phyloP scores from a whole-genome alignment of 2,797 vertebrate species.

The Thalassophryne amazonica region DNA sequence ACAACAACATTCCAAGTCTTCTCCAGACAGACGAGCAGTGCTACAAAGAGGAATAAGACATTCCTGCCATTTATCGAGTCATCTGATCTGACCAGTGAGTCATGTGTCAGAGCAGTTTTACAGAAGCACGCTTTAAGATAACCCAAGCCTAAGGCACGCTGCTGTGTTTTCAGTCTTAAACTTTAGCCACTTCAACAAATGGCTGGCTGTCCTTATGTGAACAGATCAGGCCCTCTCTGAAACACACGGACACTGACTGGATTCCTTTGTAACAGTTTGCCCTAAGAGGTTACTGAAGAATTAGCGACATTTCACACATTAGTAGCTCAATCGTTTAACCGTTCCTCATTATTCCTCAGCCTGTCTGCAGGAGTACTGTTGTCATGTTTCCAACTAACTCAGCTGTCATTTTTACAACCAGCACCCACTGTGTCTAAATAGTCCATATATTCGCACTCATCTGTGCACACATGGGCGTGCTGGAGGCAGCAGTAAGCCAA shows the following conservation, averaged over 20 bases:
- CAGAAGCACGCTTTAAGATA: constrained; percentile 46
- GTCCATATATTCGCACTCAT: too few species aligned
- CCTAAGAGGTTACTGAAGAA: not conserved
- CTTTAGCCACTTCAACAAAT: constrained; percentile 3
- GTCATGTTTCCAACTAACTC: too few species aligned
- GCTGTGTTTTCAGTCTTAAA: constrained; percentile 5
- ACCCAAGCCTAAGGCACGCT: constrained; percentile 10
- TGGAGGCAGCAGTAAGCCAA: too few species aligned
- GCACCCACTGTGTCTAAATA: too few species aligned
- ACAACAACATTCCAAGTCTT: not conserved
- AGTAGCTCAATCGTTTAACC: not conserved
- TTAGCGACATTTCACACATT: not conserved
- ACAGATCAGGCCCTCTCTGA: not conserved
- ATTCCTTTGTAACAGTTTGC: not conserved
- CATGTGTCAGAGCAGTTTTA: constrained; percentile 59
- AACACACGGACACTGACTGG: not conserved
- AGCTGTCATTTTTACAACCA: too few species aligned
- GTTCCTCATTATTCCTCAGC: too few species aligned
- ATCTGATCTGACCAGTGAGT: constrained; percentile 70
- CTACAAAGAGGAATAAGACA: constrained; percentile 54
- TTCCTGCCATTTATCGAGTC: constrained; percentile 74
- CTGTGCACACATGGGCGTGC: too few species aligned
- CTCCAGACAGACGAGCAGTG: constrained; percentile 22
- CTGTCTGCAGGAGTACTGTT: too few species aligned
- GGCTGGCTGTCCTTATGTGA: not conserved